A percentile compares a stretch with the other conserved stretches of the same genome.
These are phyloP conservation scores for Lasioglossum morio DNA, from an alignment of 2,888 invertebrate genomes.

Conservation along the genomic window DNA sequence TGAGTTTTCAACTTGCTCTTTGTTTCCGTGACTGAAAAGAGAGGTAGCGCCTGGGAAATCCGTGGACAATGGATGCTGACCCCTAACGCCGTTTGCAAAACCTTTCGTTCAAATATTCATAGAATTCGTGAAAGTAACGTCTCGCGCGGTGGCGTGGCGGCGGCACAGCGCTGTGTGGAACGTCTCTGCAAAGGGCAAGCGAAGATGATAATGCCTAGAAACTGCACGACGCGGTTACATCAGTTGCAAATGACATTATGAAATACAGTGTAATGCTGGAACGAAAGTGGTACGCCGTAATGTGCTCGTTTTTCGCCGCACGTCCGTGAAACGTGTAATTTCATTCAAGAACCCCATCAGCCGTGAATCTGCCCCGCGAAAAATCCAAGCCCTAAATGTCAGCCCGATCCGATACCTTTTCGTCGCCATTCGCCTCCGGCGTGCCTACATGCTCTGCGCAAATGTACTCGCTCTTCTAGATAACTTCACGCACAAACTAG, in stretches of 20 bases:
- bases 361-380: slow-evolving; percentile 35
- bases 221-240: slow-evolving; percentile 77
- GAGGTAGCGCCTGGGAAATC: slow-evolving; percentile 44
- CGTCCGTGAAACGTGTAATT: slow-evolving; percentile 68
- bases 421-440: slow-evolving; percentile 5
- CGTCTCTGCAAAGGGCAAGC: slow-evolving; percentile 77
- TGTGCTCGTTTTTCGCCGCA: slow-evolving; percentile 62
- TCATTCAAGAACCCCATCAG: slow-evolving; percentile 62
- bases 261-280: slow-evolving; percentile 78
- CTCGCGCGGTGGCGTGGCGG: slow-evolving; percentile 52
- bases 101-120: slow-evolving; percentile 74
- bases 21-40: slow-evolving; percentile 33
- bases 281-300: slow-evolving; percentile 72
- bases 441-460: background rate
- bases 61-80: slow-evolving; percentile 53
- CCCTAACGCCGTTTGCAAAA: slow-evolving; percentile 55
- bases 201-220: slow-evolving; percentile 76
- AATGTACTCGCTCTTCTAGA: background rate
- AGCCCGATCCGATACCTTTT: slow-evolving; percentile 30
- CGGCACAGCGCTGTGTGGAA: slow-evolving; percentile 38
- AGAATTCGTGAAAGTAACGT: slow-evolving; percentile 77
- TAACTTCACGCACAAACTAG: background rate
- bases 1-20: slow-evolving; percentile 17
- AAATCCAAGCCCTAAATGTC: slow-evolving; percentile 51
- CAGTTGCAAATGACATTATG: slow-evolving; percentile 81